Conservation (phyloP, 2,888 invertebrate species). For the Dicranocentrus wangi region DNA sequence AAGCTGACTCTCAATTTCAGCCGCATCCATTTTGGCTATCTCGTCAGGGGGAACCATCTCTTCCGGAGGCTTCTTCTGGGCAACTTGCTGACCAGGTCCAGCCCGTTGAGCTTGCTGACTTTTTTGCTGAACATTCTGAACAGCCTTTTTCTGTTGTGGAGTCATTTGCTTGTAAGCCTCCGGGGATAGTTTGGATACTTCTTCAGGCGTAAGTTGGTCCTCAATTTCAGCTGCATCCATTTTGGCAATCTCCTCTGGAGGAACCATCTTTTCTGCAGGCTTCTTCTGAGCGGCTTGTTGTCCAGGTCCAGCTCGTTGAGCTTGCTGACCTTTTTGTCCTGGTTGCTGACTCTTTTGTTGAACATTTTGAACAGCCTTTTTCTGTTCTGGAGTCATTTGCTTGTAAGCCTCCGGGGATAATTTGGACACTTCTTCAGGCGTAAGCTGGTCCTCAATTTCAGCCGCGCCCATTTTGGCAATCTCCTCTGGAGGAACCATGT, state of each 20-base stretch:
- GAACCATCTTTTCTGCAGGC: not conserved
- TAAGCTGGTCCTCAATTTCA: not conserved
- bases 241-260: slow-evolving; percentile 34
- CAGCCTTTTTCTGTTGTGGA: slow-evolving; percentile 45
- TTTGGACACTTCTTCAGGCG: slow-evolving; percentile 33
- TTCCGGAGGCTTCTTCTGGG: not conserved
- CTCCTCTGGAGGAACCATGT: slow-evolving; percentile 13
- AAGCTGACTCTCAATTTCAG: not conserved
- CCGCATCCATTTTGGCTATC: not conserved
- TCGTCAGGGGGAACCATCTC: slow-evolving; percentile 14
- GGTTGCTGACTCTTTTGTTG: not conserved
- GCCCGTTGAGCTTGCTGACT: not conserved
- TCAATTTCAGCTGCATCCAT: slow-evolving; percentile 43
- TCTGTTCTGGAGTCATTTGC: slow-evolving; percentile 27
- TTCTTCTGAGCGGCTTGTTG: not conserved
- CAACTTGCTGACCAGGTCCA: not conserved
- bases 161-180: slow-evolving; percentile 30
- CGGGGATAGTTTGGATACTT: slow-evolving; percentile 17
- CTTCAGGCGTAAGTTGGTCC: slow-evolving; percentile 33
- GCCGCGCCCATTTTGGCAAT: not conserved
- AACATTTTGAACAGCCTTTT: slow-evolving; percentile 31
- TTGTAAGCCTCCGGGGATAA: slow-evolving; percentile 15
- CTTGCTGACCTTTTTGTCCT: slow-evolving; percentile 9
- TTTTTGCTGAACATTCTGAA: slow-evolving; percentile 9
- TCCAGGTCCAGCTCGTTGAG: too few species aligned